Conservation (phyloP, 2,113 vertebrate genomes). For the Arizona elegans region DNA sequence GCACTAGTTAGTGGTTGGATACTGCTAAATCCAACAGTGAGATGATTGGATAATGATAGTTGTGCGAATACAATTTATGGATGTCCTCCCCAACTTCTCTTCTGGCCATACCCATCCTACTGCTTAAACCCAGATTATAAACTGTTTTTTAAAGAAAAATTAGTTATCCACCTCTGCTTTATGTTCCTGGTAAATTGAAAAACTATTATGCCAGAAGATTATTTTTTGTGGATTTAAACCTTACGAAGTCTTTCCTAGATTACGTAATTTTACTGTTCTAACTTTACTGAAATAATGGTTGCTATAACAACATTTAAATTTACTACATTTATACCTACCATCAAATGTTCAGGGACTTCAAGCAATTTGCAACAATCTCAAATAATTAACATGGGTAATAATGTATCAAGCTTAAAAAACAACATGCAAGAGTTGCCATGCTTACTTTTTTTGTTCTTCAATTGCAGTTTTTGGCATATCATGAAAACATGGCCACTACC, state of each 20-base stretch:
- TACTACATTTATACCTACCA: background rate
- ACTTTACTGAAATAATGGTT: background rate
- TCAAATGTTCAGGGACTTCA: background rate
- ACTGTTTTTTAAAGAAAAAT: background rate
- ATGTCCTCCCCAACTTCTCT: background rate
- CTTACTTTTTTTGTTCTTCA: background rate
- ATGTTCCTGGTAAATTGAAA: background rate
- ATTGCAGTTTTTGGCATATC: background rate
- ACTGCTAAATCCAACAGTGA: background rate
- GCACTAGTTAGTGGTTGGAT: background rate
- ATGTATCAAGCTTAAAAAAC: background rate
- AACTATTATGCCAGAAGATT: background rate
- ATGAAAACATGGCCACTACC: background rate
- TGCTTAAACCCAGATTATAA: background rate
- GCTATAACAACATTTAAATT: background rate
- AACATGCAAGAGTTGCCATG: background rate
- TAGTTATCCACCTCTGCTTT: background rate
- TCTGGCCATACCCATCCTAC: background rate
- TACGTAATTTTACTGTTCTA: background rate
- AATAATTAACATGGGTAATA: background rate
- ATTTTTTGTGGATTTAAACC: background rate
- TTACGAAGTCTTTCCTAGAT: background rate
- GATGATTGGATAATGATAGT: background rate
- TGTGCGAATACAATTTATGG: background rate
- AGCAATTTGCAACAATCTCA: background rate